Base-by-base conservation (phyloP, 2,113 vertebrate species). In the Nannospalax galili region DNA sequence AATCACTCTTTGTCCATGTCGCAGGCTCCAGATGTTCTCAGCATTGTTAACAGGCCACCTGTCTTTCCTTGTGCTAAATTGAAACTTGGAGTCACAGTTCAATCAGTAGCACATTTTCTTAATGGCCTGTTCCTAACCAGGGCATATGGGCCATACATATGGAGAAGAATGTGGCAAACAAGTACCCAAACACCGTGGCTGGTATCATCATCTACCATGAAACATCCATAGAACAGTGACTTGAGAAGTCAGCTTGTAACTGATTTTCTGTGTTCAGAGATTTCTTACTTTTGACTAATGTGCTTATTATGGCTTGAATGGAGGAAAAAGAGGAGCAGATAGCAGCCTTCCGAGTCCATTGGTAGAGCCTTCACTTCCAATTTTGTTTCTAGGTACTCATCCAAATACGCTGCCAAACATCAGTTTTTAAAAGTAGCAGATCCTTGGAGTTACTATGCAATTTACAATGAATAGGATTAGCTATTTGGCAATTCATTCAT, bases 21-120 rank as follows among this genome's bases (percentile, higher is more conserved):
- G 28, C 82, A 77, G 40, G 73, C 77, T 95, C 94, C 93, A 91
- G 88, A 93, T 96, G 40, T 90, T 77, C 70, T 28, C 64, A 58
- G 74, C 79, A 91, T 58, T 89, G 58, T 95, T 92, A 96, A 56
- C 56, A 88, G 70, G 79, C 82, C 24, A 20, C 88, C 81, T 97
- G 74, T 86, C 81, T 91, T 81, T 56, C 32, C 32, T 52, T 26
- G 40, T 28, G 72, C 24, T 78, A 72, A 92, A 16, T 20, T 85
- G 78, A 94, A 91, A 75, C 24, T 60, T 56, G 84, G 95, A 96
- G 40, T 84, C 86, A 80, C 58, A 73, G 56, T 16, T 79, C 82
- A 45, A 60, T 67, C 88, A 75, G 10, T 56, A 22, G 35, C 40
- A 15, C 8, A 28, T 11, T 16, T 81, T 69, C 82, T 26, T 84